phyloP scores from a whole-genome alignment of 2,888 invertebrate genomes.

The Apamea monoglypha region DNA sequence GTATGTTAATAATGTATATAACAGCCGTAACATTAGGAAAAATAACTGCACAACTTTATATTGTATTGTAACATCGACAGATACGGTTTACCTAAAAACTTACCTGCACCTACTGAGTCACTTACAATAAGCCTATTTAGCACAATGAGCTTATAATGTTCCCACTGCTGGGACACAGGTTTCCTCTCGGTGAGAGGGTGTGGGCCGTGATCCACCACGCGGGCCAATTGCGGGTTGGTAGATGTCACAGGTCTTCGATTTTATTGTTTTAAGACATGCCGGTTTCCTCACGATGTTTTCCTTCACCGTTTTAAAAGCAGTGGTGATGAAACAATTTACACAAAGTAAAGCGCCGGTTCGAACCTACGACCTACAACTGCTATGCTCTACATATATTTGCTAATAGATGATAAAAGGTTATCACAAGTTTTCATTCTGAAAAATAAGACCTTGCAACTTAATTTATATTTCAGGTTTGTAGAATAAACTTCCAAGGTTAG shows the following conservation, averaged over 20 bases:
- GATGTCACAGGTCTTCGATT: background rate
- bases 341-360: background rate
- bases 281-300: background rate
- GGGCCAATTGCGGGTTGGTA: background rate
- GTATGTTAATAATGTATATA: background rate
- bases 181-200: background rate
- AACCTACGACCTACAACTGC: background rate
- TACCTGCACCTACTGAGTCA: background rate
- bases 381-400: background rate
- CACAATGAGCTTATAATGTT: no score
- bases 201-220: background rate
- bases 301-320: background rate
- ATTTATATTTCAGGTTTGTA: constrained; percentile 7
- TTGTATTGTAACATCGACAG: background rate
- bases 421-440: background rate
- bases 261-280: background rate
- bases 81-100: background rate
- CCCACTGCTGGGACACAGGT: background rate
- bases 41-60: background rate
- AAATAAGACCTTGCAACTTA: background rate
- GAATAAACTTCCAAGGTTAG: background rate
- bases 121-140: no score
- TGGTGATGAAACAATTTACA: background rate
- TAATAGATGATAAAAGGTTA: background rate
- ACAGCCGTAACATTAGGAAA: background rate